phyloP scores from a whole-genome alignment of 2,113 vertebrate genomes.

The Calyptommatus sinebrachiatus region DNA sequence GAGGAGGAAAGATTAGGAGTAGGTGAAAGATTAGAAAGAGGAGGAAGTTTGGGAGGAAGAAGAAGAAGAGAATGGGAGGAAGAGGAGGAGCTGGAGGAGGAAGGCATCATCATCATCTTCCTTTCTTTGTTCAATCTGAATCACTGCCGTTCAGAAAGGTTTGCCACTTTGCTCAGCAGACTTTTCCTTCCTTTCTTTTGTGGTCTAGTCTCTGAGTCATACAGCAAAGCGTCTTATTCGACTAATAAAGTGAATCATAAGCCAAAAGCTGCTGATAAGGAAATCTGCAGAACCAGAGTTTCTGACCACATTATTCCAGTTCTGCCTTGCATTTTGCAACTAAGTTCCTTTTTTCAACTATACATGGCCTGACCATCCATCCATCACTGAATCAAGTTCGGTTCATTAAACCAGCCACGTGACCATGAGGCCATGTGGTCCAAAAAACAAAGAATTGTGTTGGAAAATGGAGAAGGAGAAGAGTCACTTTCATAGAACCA shows the following conservation, averaged over 20 bases:
- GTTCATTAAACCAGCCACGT: too few species aligned
- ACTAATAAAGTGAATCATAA: constrained; percentile 62
- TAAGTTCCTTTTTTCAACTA: neutral
- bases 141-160: constrained; percentile 38
- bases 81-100: neutral
- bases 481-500: too few species aligned
- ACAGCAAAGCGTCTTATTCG: constrained; percentile 62
- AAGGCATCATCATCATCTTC: neutral
- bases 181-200: constrained; percentile 3
- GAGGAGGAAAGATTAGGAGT: too few species aligned
- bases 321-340: constrained; percentile 24
- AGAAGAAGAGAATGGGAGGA: neutral
- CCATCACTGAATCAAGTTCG: too few species aligned
- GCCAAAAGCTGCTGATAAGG: constrained; percentile 54
- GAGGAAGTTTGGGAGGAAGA: too few species aligned
- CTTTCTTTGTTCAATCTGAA: constrained; percentile 32
- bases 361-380: neutral
- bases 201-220: constrained; percentile 61
- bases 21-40: too few species aligned
- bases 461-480: too few species aligned
- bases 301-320: constrained; percentile 19
- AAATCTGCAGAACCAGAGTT: constrained; percentile 48
- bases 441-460: too few species aligned
- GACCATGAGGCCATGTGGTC: too few species aligned
- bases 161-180: constrained; percentile 52